Percentiles rank a stretch among this genome's conserved stretches.
These are phyloP conservation scores for Glaucidium brasilianum DNA, from an alignment of 2,113 vertebrate genomes.

Conservation along the genomic window DNA sequence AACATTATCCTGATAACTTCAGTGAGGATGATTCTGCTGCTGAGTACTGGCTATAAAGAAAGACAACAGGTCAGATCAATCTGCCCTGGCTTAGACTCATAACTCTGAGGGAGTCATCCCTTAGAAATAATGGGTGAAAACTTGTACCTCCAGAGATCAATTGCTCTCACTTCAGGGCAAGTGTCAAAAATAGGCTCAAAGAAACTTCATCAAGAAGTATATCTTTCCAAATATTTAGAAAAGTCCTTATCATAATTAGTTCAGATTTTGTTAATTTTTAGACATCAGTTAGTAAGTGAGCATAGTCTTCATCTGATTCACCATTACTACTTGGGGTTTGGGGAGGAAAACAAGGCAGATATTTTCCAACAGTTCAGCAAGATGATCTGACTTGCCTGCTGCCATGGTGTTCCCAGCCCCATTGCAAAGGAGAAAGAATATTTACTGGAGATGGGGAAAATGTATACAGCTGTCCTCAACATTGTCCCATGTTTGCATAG, in stretches of 20 bases:
- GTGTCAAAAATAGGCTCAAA: background rate
- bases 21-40: background rate
- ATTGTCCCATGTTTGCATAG: accelerated
- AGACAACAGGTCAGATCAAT: background rate
- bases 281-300: background rate
- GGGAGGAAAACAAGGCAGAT: background rate
- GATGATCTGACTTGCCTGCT: background rate
- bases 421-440: background rate
- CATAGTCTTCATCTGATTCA: background rate
- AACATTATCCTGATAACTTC: background rate
- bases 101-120: background rate
- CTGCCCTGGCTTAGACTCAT: background rate
- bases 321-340: accelerated
- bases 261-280: background rate
- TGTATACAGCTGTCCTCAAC: background rate
- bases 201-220: background rate
- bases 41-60: background rate
- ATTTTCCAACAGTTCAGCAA: background rate
- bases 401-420: background rate
- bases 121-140: background rate
- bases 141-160: background rate
- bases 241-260: background rate
- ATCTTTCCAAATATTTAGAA: background rate
- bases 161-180: background rate
- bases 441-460: background rate